Percentiles rank a stretch among this genome's conserved stretches.
These are phyloP conservation scores for Halcyon malimbica DNA, from an alignment of 2,113 vertebrate species.

Conservation along the genomic window DNA sequence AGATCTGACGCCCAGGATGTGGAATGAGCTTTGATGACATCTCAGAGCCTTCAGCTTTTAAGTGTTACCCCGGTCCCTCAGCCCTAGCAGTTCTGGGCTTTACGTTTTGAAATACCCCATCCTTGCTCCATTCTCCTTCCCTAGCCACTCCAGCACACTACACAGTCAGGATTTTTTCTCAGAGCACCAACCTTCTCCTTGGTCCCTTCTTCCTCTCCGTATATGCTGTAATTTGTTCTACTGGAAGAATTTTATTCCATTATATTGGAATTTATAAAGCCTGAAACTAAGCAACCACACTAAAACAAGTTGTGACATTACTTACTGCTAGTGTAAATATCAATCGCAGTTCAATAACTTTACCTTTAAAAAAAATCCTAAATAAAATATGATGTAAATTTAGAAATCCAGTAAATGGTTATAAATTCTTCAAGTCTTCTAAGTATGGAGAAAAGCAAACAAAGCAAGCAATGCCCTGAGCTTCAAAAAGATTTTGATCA, in stretches of 20 bases:
- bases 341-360: slow-evolving; percentile 24
- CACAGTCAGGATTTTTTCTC: not conserved
- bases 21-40: not conserved
- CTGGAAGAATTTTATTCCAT: not conserved
- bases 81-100: not conserved
- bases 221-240: not conserved
- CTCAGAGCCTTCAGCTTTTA: not conserved
- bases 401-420: not conserved
- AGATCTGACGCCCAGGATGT: not conserved
- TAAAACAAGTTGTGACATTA: not conserved
- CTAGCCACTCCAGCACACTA: not conserved
- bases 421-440: slow-evolving; percentile 30
- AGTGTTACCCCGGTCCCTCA: not conserved
- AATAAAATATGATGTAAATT: not conserved
- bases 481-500: slow-evolving; percentile 40
- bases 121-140: not conserved
- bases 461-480: slow-evolving; percentile 31
- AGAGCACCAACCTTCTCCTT: not conserved
- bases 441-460: not conserved
- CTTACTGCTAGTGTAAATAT: slow-evolving; percentile 10
- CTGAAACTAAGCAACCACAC: not conserved
- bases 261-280: slow-evolving; percentile 19
- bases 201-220: not conserved
- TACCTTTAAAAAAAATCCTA: not conserved
- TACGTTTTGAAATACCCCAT: not conserved